Evolutionary conservation across 2,797 vertebrate species (phyloP).

Genomic region (Coluber constrictor): DNA sequence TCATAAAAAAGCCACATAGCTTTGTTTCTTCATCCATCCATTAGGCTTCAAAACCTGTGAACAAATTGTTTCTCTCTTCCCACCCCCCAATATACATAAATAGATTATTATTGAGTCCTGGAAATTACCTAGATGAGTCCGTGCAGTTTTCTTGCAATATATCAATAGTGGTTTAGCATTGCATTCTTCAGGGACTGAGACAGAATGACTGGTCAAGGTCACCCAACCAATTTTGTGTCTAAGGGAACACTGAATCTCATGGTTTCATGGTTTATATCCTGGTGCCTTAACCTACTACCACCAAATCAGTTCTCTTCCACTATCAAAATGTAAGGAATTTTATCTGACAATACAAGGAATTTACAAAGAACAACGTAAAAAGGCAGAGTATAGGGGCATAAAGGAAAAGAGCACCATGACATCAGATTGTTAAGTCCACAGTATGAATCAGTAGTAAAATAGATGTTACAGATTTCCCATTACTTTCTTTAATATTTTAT

Average conservation of each 20-base stretch:
- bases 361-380: background rate
- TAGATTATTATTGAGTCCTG: background rate
- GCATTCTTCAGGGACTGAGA: background rate
- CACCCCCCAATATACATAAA: background rate
- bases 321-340: background rate
- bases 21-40: too few relatives aligned
- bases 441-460: background rate
- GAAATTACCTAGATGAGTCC: background rate
- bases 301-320: background rate
- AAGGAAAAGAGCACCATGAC: background rate
- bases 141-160: background rate
- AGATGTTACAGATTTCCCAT: background rate
- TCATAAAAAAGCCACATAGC: too few relatives aligned
- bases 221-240: background rate
- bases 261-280: background rate
- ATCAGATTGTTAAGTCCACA: background rate
- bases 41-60: too few relatives aligned
- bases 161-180: background rate
- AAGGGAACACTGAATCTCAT: background rate
- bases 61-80: too few relatives aligned
- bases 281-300: background rate
- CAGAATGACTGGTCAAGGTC: background rate
- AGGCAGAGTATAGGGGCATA: background rate
- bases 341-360: background rate
- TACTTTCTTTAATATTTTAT: background rate